Conservation (phyloP, 2,113 vertebrate species). For the Reinhardtius hippoglossoides region DNA sequence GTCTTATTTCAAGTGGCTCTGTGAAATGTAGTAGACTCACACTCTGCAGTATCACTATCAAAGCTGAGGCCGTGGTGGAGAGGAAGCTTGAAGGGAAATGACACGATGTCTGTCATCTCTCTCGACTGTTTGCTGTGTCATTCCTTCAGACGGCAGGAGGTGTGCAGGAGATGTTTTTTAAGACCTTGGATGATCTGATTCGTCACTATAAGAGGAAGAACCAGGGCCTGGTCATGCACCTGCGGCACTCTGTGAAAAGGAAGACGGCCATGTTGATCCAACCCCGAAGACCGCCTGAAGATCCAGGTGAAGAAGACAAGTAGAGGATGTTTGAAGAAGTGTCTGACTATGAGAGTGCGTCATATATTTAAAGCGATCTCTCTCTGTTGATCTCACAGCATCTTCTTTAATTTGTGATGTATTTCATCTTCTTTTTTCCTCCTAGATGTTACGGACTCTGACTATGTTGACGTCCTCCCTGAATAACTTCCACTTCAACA, state of each 20-base stretch:
- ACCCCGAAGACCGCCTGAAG: accelerated
- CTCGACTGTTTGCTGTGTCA: not conserved
- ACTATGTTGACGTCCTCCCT: constrained; percentile 68
- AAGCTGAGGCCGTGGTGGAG: no score
- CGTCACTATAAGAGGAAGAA: constrained; percentile 80
- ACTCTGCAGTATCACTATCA: no score
- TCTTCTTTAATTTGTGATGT: not conserved
- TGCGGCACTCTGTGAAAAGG: constrained; percentile 81
- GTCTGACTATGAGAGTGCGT: constrained; percentile 16
- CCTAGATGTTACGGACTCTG: constrained; percentile 48
- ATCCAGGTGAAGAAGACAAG: not conserved
- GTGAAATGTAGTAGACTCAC: no score
- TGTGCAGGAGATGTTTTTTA: constrained; percentile 70
- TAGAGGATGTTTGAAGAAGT: not conserved
- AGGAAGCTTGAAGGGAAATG: no score
- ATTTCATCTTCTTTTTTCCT: not conserved
- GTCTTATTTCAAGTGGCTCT: no score
- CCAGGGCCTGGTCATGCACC: constrained; percentile 84
- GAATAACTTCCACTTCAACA: constrained; percentile 1
- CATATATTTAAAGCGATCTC: not conserved
- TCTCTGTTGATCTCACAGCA: not conserved
- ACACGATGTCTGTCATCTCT: not conserved
- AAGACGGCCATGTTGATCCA: not conserved
- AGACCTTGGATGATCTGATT: constrained; percentile 84
- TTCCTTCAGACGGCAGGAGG: constrained; percentile 75